Base-by-base conservation (phyloP, 1,140 invertebrate genomes). In the Drosophila mayri region DNA sequence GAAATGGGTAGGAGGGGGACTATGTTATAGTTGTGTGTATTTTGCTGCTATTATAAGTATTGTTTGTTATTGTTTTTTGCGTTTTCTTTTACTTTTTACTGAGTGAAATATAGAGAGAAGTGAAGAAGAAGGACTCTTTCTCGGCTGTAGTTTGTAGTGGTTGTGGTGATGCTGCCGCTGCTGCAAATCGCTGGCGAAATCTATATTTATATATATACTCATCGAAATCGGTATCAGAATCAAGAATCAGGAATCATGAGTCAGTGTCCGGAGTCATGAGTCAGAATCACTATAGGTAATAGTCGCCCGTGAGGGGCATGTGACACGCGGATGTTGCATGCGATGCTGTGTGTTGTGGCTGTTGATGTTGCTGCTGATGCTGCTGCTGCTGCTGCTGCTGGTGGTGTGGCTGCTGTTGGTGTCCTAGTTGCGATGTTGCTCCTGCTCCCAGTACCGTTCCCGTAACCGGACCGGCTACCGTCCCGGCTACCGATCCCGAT, bases 251-350 rank as follows among this genome's bases (percentile, higher is more conserved):
- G 60, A 74, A 63, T 78, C 47, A 50, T n/a, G 55, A 65, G 76
- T 71, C 77, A 59, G 52, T 70, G n/a, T 30, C 62, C 37, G 18
- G 20, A 9, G 16, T 16, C 32, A 40, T 7, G 60, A 47, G 61
- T 76, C 70, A 37, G 46, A 47, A 68, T 68, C 70, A 35, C 81
- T 90, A 90, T 55, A 90, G 78, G 68, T 90, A 90, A 84, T 90
- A 90, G 75, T 90, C 85, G 78, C 85, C 85, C 68, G 49, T 47
- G 50, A 83, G 74, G 75, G 76, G 47, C 61, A 79, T 55, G 20
- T 55, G 79, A 57, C 68, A 81, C 44, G 79, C 57, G 52, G 60
- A 37, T 54, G 50, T 37, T 37, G 75, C 41, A 35, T 50, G 58
- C 32, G 60, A 40, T 54, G 32, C 16, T 37, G 75, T 49, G 35